phyloP scores from a whole-genome alignment of 2,797 vertebrate species.

The Poliocrania exsul region DNA sequence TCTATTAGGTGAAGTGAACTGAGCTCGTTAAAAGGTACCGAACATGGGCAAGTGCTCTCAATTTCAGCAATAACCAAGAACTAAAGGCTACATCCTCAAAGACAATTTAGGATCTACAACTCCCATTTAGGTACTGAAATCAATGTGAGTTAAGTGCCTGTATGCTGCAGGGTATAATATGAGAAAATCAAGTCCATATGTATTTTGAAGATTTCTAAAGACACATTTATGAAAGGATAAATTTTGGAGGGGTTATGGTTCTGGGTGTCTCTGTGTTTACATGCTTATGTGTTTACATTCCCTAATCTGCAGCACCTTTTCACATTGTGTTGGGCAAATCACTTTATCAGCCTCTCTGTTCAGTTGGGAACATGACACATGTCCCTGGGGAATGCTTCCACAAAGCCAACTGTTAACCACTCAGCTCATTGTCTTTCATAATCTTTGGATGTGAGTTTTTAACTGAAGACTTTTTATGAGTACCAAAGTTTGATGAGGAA shows the following conservation, averaged over 20 bases:
- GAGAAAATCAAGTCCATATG: constrained; percentile 22
- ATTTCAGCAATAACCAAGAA: constrained; percentile 52
- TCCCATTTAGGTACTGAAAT: constrained; percentile 55
- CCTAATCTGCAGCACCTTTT: not conserved
- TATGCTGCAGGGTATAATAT: constrained; percentile 19
- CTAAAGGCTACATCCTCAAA: constrained; percentile 58
- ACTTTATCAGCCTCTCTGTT: not conserved
- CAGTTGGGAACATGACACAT: not conserved
- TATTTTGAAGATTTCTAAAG: constrained; percentile 37
- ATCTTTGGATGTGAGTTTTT: not conserved
- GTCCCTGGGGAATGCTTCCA: not conserved
- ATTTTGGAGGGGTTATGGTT: not conserved
- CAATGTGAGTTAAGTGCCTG: constrained; percentile 48
- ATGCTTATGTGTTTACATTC: not conserved
- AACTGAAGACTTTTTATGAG: not conserved
- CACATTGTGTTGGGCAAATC: not conserved
- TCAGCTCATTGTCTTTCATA: not conserved
- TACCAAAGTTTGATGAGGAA: not conserved
- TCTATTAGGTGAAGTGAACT: constrained; percentile 60
- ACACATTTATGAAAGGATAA: not conserved
- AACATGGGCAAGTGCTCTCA: constrained; percentile 16
- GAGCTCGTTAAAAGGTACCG: constrained; percentile 62
- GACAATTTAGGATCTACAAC: constrained; percentile 50
- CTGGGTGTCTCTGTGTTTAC: not conserved
- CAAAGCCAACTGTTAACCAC: not conserved